Evolutionary conservation across 2,888 invertebrate species (phyloP).

Genomic region (Amiota communis): DNA sequence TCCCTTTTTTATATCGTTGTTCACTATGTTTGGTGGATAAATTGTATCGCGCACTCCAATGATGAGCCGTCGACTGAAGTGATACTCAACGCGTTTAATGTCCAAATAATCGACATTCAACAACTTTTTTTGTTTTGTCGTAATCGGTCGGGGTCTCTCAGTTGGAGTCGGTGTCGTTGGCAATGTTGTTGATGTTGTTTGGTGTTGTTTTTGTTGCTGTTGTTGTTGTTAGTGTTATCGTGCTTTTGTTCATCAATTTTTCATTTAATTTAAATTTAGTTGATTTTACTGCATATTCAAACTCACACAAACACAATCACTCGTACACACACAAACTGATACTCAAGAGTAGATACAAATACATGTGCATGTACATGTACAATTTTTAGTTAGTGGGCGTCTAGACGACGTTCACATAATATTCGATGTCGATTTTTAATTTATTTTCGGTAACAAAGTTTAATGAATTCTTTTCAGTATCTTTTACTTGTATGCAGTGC

Average conservation of each 20-base stretch:
- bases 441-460: constrained; percentile 39
- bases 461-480: constrained; percentile 54
- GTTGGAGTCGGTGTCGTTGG: constrained; percentile 10
- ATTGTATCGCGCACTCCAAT: constrained; percentile 2
- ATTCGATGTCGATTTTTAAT: too few species aligned
- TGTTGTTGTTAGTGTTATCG: background rate
- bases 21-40: background rate
- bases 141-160: background rate
- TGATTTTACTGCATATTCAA: constrained; percentile 38
- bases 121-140: constrained; percentile 5
- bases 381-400: constrained; percentile 24
- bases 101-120: constrained; percentile 50
- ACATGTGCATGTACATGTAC: background rate
- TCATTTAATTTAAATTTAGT: constrained; percentile 65
- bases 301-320: background rate
- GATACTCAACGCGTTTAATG: constrained; percentile 57
- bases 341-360: background rate
- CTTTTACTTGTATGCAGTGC: constrained; percentile 49
- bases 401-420: constrained; percentile 27
- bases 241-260: constrained; percentile 61
- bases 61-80: constrained; percentile 29
- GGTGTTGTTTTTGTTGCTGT: constrained; percentile 31
- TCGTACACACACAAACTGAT: background rate
- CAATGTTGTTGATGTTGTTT: background rate
- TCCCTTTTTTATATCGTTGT: background rate